Percentiles rank a stretch among this genome's conserved stretches.
These are phyloP conservation scores for Diarsia dahlii DNA, from an alignment of 2,888 invertebrate species.

Conservation along the genomic window DNA sequence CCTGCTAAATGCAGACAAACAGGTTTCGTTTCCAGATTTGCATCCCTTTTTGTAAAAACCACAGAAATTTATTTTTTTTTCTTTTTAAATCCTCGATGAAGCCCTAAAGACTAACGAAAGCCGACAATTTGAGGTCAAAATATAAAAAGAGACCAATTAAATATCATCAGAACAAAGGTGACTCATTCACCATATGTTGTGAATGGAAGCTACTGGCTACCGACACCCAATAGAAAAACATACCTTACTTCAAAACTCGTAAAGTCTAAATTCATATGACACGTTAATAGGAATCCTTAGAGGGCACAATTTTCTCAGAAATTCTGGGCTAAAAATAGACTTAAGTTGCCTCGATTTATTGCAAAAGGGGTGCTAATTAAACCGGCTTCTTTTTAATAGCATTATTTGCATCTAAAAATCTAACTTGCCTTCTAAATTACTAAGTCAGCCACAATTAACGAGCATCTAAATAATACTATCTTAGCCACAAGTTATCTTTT, in stretches of 20 bases:
- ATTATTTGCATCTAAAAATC: no score
- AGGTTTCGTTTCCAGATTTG: constrained; percentile 13
- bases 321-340: constrained; percentile 62
- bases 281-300: constrained; percentile 51
- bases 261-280: constrained; percentile 46
- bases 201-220: constrained; percentile 38
- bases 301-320: constrained; percentile 63
- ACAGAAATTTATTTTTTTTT: neutral
- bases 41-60: constrained; percentile 11
- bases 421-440: no score
- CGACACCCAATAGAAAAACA: constrained; percentile 31
- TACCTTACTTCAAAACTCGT: neutral
- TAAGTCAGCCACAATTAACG: no score
- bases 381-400: no score
- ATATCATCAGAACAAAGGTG: constrained; percentile 61
- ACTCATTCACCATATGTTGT: constrained; percentile 63
- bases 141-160: constrained; percentile 50
- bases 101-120: constrained; percentile 43
- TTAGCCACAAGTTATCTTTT: no score
- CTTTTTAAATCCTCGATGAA: constrained; percentile 24
- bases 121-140: constrained; percentile 64
- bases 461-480: no score
- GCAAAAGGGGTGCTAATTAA: no score
- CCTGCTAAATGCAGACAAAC: constrained; percentile 13
- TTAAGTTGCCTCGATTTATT: constrained; percentile 2